phyloP scores from a whole-genome alignment of 2,888 invertebrate species.

The Hirtodrosophila alboralis region DNA sequence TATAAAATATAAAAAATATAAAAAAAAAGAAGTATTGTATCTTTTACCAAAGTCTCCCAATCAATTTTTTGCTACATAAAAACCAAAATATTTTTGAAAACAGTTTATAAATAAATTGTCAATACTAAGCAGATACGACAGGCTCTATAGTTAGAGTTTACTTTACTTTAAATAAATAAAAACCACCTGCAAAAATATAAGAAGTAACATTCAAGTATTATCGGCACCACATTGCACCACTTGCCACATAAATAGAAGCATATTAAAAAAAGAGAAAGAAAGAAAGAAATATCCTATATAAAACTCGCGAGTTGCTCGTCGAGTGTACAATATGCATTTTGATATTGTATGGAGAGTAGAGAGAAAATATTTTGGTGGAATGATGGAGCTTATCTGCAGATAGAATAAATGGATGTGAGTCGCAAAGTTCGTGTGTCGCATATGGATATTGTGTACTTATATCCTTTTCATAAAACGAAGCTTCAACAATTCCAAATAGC shows the following conservation, averaged over 20 bases:
- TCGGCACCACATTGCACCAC: neutral
- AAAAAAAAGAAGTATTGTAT: too few relatives aligned
- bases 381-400: conserved; percentile 42
- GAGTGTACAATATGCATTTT: conserved; percentile 78
- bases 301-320: conserved; percentile 63
- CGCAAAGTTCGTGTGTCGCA: conserved; percentile 57
- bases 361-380: conserved; percentile 4
- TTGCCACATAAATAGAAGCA: conserved; percentile 36
- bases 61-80: too few relatives aligned
- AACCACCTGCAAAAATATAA: too few relatives aligned
- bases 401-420: conserved; percentile 42
- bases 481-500: conserved; percentile 61
- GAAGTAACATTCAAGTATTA: too few relatives aligned
- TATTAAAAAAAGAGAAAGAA: too few relatives aligned
- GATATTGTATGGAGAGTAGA: conserved; percentile 54
- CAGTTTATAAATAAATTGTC: too few relatives aligned
- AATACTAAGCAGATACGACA: too few relatives aligned
- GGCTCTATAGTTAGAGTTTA: too few relatives aligned
- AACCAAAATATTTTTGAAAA: too few relatives aligned
- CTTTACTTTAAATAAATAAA: too few relatives aligned
- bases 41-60: too few relatives aligned
- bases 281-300: conserved; percentile 56
- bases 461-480: conserved; percentile 65
- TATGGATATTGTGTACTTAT: conserved; percentile 57
- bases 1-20: too few relatives aligned